Percentiles rank a stretch among this genome's conserved stretches.
These are phyloP conservation scores for Anthopleura xanthogrammica DNA, from an alignment of 92 coral and sea anemone species.

Conservation along the genomic window DNA sequence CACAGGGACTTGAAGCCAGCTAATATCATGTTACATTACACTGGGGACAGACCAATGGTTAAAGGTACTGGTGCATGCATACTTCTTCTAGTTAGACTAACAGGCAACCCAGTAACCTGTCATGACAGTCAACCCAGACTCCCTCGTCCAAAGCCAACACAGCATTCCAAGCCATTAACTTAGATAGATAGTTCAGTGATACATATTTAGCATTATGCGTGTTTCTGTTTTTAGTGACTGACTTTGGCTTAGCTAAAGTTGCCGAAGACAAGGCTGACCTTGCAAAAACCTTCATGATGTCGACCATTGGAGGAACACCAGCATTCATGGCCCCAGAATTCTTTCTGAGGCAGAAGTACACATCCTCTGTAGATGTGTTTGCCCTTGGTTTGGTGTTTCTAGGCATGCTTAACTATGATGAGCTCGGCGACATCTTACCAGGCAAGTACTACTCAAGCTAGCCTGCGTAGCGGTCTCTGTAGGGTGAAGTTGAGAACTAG, in stretches of 20 bases:
- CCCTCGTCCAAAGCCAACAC: too few species aligned
- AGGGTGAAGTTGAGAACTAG: too few species aligned
- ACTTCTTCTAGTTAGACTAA: not conserved
- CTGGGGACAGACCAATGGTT: not conserved
- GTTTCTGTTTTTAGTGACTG: not conserved
- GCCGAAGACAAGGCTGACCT: slow-evolving; percentile 4
- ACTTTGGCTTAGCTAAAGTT: not conserved
- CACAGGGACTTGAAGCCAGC: slow-evolving; percentile 15
- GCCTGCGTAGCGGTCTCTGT: not conserved
- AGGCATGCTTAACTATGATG: not conserved
- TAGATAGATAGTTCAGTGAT: not conserved
- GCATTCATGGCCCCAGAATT: slow-evolving; percentile 60
- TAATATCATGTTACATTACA: slow-evolving; percentile 2
- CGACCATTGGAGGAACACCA: slow-evolving; percentile 35
- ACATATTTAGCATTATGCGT: not conserved
- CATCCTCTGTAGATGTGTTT: slow-evolving; percentile 6
- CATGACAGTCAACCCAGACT: too few species aligned
- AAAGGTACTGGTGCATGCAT: not conserved
- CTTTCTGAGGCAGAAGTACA: not conserved
- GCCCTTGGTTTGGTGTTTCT: not conserved
- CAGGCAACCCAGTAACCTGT: not conserved
- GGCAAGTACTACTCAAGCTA: not conserved
- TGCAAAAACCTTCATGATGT: not conserved
- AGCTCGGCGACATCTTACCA: not conserved
- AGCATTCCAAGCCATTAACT: not conserved